Evolutionary conservation across 2,797 vertebrate species (phyloP), one percentile per base, ranked within the genome.

Genomic region (Apodemus agrarius): DNA sequence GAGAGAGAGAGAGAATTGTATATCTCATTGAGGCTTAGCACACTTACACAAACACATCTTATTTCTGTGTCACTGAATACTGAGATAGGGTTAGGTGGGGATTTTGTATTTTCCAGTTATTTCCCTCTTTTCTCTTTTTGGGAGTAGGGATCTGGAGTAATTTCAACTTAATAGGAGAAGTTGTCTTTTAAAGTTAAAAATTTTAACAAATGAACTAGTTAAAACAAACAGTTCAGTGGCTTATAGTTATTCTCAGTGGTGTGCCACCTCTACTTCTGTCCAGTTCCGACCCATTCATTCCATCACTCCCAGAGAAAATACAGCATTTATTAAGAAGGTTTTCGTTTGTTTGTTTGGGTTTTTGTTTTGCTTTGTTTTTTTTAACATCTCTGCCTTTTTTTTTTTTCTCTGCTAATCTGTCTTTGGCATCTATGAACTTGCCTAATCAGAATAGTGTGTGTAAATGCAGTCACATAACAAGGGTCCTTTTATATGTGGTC

Each of bases 241-340:
- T 31, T 43, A 11, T 63, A 46, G 59, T 34, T 46, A 1, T 17
- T 65, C 59, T 31, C 37, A 43, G 1, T 31, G 81, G 43, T 12
- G 16, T 6, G 3, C 37, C 10, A 11, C 14, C 14, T 43, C 80
- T 26, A 1, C 21, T 2, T 22, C 1, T 14, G 1, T 40, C 22
- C 54, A 59, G n/a, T 16, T 5, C 81, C 24, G 40, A 40, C 31
- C 37, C 59, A 21, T 82, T 24, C 6, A 26, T 14, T 5, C 40
- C 24, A 29, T 29, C 24, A 43, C n/a, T 61, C 57, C 43, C 37
- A 82, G 57, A 61, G n/a, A 43, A 37, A 40, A 57, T 1, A 61
- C 7, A 61, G 8, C 40, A 37, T 61, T 80, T 43, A 63, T 37
- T 43, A 43, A 19, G 24, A 43, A 83, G 7, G 37, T 29, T 82